These are phyloP conservation scores for Pachliopta kotzebuea DNA, from an alignment of 2,888 invertebrate genomes.

Conservation along the genomic window DNA sequence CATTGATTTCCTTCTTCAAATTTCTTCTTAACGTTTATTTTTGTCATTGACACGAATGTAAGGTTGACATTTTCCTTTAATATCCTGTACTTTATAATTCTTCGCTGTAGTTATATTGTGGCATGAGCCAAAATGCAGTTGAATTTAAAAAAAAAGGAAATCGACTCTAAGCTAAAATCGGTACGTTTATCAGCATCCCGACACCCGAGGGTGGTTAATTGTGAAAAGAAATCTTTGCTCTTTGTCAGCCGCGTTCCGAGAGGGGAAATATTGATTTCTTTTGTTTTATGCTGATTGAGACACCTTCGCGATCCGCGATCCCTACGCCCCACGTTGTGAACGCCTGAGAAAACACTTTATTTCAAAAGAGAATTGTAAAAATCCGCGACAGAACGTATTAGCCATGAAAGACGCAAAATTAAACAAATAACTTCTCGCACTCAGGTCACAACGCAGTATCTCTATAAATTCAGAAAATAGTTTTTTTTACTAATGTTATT, in stretches of 20 bases:
- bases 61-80: no score
- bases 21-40: no score
- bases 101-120: not conserved
- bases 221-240: constrained; percentile 81
- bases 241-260: constrained; percentile 69
- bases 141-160: constrained; percentile 37
- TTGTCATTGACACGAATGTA: no score
- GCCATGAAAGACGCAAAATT: constrained; percentile 30
- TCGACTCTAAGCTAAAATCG: constrained; percentile 57
- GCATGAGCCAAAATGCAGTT: not conserved
- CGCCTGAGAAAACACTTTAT: constrained; percentile 75
- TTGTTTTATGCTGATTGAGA: constrained; percentile 82
- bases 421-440: not conserved
- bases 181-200: constrained; percentile 63
- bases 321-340: constrained; percentile 53
- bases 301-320: constrained; percentile 70
- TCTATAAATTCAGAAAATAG: no score
- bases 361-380: constrained; percentile 59
- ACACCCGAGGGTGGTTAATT: constrained; percentile 76
- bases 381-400: constrained; percentile 36
- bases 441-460: no score
- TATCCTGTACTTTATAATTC: no score
- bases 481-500: not conserved
- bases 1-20: no score
- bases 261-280: constrained; percentile 78